Evolutionary conservation across 2,888 invertebrate species (phyloP).

Genomic region (Drosophila subsilvestris): DNA sequence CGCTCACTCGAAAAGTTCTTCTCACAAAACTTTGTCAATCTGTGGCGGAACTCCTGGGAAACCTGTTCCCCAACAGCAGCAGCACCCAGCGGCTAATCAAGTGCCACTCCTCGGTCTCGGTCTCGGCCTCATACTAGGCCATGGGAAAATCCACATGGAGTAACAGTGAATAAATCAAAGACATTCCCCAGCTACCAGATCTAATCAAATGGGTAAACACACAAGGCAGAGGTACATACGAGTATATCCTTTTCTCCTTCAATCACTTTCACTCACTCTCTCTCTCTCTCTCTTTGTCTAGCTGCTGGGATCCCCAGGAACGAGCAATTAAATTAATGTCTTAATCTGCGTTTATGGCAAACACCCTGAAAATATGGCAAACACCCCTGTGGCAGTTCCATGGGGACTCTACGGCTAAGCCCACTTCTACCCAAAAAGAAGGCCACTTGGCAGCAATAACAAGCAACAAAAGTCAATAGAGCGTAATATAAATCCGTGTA

Average conservation of each 20-base stretch:
- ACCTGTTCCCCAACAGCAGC: constrained; percentile 32
- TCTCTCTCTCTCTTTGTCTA: constrained; percentile 11
- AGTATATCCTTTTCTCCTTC: constrained; percentile 41
- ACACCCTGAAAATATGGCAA: constrained; percentile 66
- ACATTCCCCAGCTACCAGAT: constrained; percentile 28
- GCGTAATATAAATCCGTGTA: constrained; percentile 80
- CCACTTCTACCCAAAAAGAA: constrained; percentile 63
- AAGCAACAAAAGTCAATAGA: constrained; percentile 76
- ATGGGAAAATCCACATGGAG: constrained; percentile 70
- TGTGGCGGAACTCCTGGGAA: constrained; percentile 24
- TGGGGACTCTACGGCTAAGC: constrained; percentile 45
- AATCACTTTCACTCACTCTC: constrained; percentile 21
- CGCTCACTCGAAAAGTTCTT: constrained; percentile 13
- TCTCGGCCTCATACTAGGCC: constrained; percentile 33
- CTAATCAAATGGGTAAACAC: constrained; percentile 72
- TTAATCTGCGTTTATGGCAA: constrained; percentile 79
- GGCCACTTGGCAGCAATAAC: constrained; percentile 69
- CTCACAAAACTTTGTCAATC: constrained; percentile 22
- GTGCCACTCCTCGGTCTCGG: constrained; percentile 43
- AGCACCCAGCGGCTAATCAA: constrained; percentile 39
- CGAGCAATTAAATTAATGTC: constrained; percentile 81
- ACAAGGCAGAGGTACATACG: constrained; percentile 27
- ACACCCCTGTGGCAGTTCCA: constrained; percentile 10
- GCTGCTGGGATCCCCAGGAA: constrained; percentile 27
- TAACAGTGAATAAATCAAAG: constrained; percentile 64